These are phyloP conservation scores for Gallirallus australis DNA, from an alignment of 2,797 vertebrate genomes.

Conservation along the genomic window DNA sequence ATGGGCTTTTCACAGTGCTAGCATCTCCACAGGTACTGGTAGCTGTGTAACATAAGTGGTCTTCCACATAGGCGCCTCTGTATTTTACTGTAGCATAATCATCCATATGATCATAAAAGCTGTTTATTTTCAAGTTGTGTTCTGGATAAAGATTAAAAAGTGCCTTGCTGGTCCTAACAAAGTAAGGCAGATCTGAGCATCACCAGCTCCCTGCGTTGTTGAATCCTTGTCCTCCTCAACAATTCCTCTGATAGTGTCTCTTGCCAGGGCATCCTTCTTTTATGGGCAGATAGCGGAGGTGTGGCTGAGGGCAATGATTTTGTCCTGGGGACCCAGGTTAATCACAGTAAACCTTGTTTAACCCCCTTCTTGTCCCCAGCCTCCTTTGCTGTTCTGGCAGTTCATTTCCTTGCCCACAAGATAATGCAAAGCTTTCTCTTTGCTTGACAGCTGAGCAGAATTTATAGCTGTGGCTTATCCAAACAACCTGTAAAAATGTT, in stretches of 20 bases:
- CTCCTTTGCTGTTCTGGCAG: neutral
- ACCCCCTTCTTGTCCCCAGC: neutral
- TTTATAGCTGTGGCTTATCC: constrained; percentile 28
- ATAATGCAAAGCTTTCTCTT: neutral
- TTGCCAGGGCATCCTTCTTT: neutral
- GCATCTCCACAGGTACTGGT: neutral
- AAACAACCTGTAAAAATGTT: constrained; percentile 46
- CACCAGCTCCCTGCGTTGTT: neutral
- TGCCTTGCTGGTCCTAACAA: neutral
- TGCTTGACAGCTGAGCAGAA: neutral
- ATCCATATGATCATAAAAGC: neutral
- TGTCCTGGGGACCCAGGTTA: neutral
- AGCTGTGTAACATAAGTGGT: neutral
- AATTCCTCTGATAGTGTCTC: neutral
- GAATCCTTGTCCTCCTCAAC: neutral
- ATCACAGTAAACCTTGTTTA: neutral
- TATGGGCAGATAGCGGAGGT: neutral
- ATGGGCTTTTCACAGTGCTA: neutral
- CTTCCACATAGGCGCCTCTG: neutral
- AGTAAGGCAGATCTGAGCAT: neutral
- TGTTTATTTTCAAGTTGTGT: neutral
- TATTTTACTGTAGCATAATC: neutral
- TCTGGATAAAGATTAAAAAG: neutral
- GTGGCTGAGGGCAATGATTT: neutral
- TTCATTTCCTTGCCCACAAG: neutral